These are phyloP conservation scores for Eupithecia inturbata DNA, from an alignment of 2,888 invertebrate genomes.

Conservation along the genomic window DNA sequence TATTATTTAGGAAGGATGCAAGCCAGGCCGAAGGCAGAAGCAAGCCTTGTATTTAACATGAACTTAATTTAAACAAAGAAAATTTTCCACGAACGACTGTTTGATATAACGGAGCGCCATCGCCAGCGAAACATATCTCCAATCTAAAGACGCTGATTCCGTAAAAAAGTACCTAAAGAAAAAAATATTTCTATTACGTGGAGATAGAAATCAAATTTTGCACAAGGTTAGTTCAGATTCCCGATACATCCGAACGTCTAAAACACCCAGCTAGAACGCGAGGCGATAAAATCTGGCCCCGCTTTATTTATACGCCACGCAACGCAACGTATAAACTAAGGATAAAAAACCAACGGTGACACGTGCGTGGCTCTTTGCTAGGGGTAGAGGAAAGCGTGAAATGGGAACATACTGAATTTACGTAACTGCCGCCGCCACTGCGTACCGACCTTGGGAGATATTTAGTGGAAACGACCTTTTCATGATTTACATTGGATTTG, in stretches of 20 bases:
- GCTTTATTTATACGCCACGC: conserved; percentile 47
- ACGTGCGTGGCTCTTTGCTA: conserved; percentile 49
- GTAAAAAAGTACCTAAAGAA: conserved; percentile 34
- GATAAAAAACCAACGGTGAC: conserved; percentile 53
- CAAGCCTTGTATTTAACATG: not conserved
- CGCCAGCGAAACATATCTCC: conserved; percentile 42
- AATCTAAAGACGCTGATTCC: conserved; percentile 39
- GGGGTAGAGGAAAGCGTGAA: conserved; percentile 37
- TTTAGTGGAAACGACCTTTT: conserved; percentile 32
- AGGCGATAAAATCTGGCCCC: conserved; percentile 58
- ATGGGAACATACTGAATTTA: conserved; percentile 44
- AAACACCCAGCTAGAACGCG: conserved; percentile 48
- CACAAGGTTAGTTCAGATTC: conserved; percentile 57
- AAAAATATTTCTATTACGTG: conserved; percentile 51
- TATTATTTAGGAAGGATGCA: not conserved
- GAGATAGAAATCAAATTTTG: conserved; percentile 56
- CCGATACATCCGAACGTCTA: conserved; percentile 53
- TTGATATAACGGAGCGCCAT: conserved; percentile 22
- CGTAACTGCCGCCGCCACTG: conserved; percentile 34
- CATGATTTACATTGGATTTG: conserved; percentile 18
- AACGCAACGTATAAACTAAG: conserved; percentile 48
- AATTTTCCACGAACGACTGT: conserved; percentile 22
- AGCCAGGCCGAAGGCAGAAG: not conserved
- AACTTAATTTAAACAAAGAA: conserved; percentile 1
- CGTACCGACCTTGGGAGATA: conserved; percentile 32